These are phyloP conservation scores for Petroica traversi DNA, from an alignment of 2,113 vertebrate species.

Conservation along the genomic window DNA sequence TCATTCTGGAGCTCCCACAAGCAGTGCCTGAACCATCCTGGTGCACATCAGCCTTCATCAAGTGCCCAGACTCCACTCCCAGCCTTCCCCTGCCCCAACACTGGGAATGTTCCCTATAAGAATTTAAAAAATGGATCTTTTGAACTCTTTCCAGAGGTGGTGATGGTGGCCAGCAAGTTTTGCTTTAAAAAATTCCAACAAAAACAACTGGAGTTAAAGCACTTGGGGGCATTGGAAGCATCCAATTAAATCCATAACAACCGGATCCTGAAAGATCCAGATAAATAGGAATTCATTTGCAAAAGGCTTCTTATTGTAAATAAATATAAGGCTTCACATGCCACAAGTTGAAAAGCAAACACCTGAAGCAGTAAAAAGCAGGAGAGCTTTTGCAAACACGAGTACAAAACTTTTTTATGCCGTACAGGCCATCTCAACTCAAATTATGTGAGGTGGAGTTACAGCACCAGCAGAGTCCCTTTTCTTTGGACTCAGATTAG, in stretches of 20 bases:
- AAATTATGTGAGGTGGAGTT: neutral
- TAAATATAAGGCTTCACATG: neutral
- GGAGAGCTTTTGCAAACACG: neutral
- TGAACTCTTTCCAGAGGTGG: neutral
- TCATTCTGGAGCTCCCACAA: neutral
- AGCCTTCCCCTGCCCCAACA: accelerated
- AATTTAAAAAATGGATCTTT: neutral
- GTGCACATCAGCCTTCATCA: neutral
- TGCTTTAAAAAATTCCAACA: accelerated
- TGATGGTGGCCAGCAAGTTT: neutral
- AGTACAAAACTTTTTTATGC: neutral
- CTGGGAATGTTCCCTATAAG: neutral
- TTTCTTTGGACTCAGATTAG: neutral
- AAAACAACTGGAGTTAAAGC: neutral
- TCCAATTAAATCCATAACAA: neutral
- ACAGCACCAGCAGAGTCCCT: neutral
- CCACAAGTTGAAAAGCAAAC: neutral
- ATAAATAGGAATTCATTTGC: neutral
- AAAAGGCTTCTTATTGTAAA: neutral
- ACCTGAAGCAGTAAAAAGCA: neutral
- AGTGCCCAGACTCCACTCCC: neutral
- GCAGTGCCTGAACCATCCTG: accelerated
- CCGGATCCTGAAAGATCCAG: neutral
- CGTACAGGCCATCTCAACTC: neutral
- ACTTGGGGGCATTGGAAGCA: neutral